Percentiles rank a stretch among this genome's conserved stretches.
phyloP scores from a whole-genome alignment of 1,140 invertebrate genomes.

The Trissolcus basalis region DNA sequence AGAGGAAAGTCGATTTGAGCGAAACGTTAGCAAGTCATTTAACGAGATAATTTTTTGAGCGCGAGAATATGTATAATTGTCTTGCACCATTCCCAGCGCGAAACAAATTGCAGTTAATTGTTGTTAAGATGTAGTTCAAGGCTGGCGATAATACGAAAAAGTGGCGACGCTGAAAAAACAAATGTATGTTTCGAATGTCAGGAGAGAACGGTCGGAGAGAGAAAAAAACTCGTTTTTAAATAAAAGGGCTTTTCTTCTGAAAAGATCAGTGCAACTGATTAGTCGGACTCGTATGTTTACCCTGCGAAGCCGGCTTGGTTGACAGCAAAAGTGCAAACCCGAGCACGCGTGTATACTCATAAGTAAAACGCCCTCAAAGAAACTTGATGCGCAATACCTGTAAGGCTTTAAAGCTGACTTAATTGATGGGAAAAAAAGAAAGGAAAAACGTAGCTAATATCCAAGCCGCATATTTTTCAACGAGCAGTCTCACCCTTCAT shows the following conservation, averaged over 20 bases:
- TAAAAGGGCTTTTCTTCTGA: no score
- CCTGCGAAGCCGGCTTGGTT: slow-evolving; percentile 35
- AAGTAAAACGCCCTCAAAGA: slow-evolving; percentile 30
- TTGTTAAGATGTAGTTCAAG: slow-evolving; percentile 52
- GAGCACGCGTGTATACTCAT: slow-evolving; percentile 23
- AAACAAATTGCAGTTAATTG: slow-evolving; percentile 48
- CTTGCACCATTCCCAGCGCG: slow-evolving; percentile 26
- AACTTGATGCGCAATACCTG: slow-evolving; percentile 35
- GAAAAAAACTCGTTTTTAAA: no score
- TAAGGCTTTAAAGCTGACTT: slow-evolving; percentile 45
- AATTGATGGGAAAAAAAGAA: slow-evolving; percentile 38
- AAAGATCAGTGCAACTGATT: no score
- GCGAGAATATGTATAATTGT: slow-evolving; percentile 34
- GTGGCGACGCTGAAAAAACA: no score
- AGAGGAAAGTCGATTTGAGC: no score
- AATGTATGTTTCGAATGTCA: not conserved
- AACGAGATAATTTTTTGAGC: slow-evolving; percentile 32
- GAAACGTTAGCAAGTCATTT: not conserved
- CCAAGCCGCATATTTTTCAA: not conserved
- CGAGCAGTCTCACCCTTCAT: no score
- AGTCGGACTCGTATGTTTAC: slow-evolving; percentile 42
- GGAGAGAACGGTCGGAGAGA: slow-evolving; percentile 7
- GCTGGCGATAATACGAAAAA: slow-evolving; percentile 24
- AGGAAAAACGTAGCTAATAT: not conserved
- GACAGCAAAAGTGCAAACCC: slow-evolving; percentile 39